Conservation (phyloP, 2,113 vertebrate genomes). For the Polypterus bichir region DNA sequence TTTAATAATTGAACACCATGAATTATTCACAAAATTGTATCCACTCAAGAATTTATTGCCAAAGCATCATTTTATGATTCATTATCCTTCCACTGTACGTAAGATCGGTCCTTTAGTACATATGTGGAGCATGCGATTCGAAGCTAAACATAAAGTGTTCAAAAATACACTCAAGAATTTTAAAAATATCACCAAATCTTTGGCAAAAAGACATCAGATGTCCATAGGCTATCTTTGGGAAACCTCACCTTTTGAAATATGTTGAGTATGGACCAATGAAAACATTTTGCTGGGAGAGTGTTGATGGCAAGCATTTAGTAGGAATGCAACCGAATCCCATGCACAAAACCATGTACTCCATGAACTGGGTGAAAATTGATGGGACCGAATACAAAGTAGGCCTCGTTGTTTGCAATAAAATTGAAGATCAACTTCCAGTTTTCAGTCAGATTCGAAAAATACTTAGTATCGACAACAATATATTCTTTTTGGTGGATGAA, state of each 20-base stretch:
- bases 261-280: too few species aligned
- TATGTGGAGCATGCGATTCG: constrained; percentile 4
- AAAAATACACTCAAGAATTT: neutral
- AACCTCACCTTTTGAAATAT: neutral
- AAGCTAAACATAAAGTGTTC: constrained; percentile 7
- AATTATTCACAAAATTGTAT: constrained; percentile 10
- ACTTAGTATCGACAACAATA: too few species aligned
- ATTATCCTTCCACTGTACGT: neutral
- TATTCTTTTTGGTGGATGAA: too few species aligned
- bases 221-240: constrained; percentile 11
- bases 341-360: too few species aligned
- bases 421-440: too few species aligned
- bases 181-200: constrained; percentile 12
- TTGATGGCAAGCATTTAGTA: too few species aligned
- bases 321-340: too few species aligned
- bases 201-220: constrained; percentile 13
- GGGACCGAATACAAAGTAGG: too few species aligned
- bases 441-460: too few species aligned
- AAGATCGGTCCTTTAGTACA: constrained; percentile 10
- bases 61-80: constrained; percentile 8
- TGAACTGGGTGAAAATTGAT: too few species aligned
- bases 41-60: constrained; percentile 4
- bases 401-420: too few species aligned
- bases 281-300: too few species aligned
- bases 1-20: constrained; percentile 19